These are phyloP conservation scores for Esox niger DNA, from an alignment of 2,113 vertebrate genomes.

Conservation along the genomic window DNA sequence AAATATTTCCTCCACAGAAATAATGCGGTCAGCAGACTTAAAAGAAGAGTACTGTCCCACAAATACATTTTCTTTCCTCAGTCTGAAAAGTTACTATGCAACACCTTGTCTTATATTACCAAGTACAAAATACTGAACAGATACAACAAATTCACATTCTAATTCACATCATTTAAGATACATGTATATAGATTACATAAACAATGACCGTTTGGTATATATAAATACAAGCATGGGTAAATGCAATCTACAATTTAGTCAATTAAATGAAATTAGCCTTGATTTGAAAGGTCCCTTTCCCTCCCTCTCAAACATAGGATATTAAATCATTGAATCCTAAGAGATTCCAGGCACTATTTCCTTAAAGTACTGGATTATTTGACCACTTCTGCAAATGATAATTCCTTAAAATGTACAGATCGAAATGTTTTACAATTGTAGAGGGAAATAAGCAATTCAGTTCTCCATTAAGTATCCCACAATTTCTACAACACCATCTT, in stretches of 20 bases:
- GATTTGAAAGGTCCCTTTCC: too few species aligned
- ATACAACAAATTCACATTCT: constrained; percentile 29
- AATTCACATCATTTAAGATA: constrained; percentile 32
- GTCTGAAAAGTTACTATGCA: constrained; percentile 2
- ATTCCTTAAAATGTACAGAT: constrained; percentile 18
- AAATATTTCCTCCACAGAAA: constrained; percentile 35
- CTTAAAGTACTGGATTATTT: too few species aligned
- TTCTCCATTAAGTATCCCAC: too few species aligned
- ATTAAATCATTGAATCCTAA: neutral
- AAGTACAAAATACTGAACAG: constrained; percentile 47
- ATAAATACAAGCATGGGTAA: constrained; percentile 13
- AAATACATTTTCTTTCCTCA: constrained; percentile 27
- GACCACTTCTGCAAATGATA: too few species aligned
- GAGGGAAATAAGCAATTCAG: too few species aligned
- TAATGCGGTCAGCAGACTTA: neutral
- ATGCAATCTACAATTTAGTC: neutral
- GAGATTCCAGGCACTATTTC: constrained; percentile 3
- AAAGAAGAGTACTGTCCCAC: constrained; percentile 17
- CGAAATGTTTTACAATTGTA: neutral
- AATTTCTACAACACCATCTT: too few species aligned
- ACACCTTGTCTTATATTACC: neutral
- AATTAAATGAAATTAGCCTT: constrained; percentile 1
- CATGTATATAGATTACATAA: constrained; percentile 3
- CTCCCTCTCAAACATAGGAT: neutral
- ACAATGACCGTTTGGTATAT: constrained; percentile 22